phyloP scores from a whole-genome alignment of 2,113 vertebrate genomes.

The Ictalurus punctatus region DNA sequence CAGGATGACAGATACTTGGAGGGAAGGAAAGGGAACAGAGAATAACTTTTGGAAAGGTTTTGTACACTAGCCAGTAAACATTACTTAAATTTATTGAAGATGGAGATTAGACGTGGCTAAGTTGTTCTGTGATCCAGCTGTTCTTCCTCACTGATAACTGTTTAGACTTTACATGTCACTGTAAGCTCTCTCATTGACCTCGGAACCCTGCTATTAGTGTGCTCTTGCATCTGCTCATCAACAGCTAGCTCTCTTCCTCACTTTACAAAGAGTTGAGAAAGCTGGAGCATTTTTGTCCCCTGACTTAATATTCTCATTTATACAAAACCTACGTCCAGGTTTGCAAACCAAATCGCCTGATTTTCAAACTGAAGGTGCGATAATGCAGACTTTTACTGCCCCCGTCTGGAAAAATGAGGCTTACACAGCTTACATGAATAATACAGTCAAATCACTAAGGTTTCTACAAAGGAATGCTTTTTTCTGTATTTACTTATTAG shows the following conservation, averaged over 20 bases:
- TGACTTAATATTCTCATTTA: neutral
- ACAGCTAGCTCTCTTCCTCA: neutral
- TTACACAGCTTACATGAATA: neutral
- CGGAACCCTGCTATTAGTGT: conserved; percentile 1
- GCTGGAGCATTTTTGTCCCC: neutral
- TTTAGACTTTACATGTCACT: conserved; percentile 5
- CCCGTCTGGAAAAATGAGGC: conserved; percentile 3
- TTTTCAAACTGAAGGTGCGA: neutral
- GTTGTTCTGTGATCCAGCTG: conserved; percentile 19
- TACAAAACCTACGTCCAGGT: neutral
- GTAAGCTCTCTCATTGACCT: conserved; percentile 21
- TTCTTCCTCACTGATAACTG: conserved; percentile 31
- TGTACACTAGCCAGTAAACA: neutral
- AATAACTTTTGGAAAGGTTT: neutral
- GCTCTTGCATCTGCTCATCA: neutral
- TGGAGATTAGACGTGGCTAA: neutral
- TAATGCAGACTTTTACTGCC: conserved; percentile 8
- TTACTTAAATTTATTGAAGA: neutral
- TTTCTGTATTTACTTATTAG: neutral
- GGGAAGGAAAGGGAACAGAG: neutral
- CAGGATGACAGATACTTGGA: too few species aligned
- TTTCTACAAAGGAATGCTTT: neutral
- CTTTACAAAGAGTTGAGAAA: neutral
- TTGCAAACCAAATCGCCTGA: neutral
- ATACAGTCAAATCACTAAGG: neutral